Base-by-base conservation (phyloP, 2,888 invertebrate genomes). In the Acrobasis consociella region DNA sequence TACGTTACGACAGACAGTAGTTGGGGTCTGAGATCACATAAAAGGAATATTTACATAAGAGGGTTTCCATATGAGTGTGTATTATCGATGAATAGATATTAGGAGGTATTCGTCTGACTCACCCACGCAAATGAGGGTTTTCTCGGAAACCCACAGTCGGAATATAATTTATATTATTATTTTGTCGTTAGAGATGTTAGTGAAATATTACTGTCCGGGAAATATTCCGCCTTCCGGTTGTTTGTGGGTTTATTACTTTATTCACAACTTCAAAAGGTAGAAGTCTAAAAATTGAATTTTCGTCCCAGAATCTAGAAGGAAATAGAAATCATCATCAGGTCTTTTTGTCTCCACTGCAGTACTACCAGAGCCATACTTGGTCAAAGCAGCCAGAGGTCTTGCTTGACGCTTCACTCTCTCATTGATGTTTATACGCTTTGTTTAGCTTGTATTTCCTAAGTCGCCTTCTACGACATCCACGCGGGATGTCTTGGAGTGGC, bases 1-100 rank as follows among this genome's bases (percentile, higher is more conserved):
- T 75, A 77, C 77, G 74, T 62, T 75, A 77, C 77, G 74, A 72
- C 69, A 69, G 68, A 31, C 49, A 49, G 59, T 73, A 62, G 69
- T 67, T 67, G 65, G 58, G 62, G 55, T 67, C 53, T 64, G 67
- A 72, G 67, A 67, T 68, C 69, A 72, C 66, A 49, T 69, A 68
- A 66, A 72, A 67, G 70, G 64, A 62, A 60, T 60, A 68, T 69
- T 65, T 60, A 49, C 64, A 64, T 67, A 67, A 65, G 49, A 60
- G 46, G 5, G 53, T 53, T 42, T 46, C 15, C 38, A 62, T 55
- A 63, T 64, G 62, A 65, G 52, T 42, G 51, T 53, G 58, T 50
- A 60, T 52, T 42, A 62, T 49, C 15, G 53, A 17, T 59, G 51
- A 37, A 11, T 50, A 15, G 58, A 13, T 38, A 51, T 53, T 53